Percentiles rank a stretch among this genome's conserved stretches.
phyloP scores from a whole-genome alignment of 2,888 invertebrate genomes.

The Mimas tiliae region DNA sequence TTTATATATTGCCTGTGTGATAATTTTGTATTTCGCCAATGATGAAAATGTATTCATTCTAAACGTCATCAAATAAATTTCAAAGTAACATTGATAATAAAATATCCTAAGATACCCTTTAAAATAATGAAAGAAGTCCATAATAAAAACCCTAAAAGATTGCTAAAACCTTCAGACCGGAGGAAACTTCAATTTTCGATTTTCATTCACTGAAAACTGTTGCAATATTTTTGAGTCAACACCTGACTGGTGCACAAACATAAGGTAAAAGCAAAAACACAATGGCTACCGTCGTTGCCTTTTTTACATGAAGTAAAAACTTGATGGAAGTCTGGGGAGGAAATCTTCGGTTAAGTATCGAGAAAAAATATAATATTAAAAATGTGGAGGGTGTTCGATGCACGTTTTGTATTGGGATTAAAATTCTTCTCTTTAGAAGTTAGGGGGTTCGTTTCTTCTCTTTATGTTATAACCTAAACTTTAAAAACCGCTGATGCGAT shows the following conservation, averaged over 20 bases:
- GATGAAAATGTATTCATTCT: too few species aligned
- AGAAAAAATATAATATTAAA: constrained; percentile 29
- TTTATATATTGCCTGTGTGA: too few species aligned
- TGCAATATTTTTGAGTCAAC: constrained; percentile 63
- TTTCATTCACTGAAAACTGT: constrained; percentile 53
- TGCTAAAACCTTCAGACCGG: constrained; percentile 30
- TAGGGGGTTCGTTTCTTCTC: too few species aligned
- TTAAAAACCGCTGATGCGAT: too few species aligned
- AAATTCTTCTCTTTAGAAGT: background rate
- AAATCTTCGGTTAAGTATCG: constrained; percentile 37
- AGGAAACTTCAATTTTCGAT: constrained; percentile 47
- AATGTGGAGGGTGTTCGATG: constrained; percentile 8
- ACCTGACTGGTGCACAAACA: constrained; percentile 54
- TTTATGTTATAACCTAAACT: too few species aligned
- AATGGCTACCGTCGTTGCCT: constrained; percentile 44
- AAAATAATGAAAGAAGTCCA: background rate
- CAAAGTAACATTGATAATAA: background rate
- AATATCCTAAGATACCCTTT: background rate
- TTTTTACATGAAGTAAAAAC: constrained; percentile 52
- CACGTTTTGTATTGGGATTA: constrained; percentile 29
- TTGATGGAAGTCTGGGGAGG: constrained; percentile 47
- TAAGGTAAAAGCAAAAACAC: constrained; percentile 50
- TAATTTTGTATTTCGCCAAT: too few species aligned
- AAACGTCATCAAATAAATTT: too few species aligned
- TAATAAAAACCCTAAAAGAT: background rate